Conservation (phyloP, 2,113 vertebrate species). For the Plectropomus leopardus region DNA sequence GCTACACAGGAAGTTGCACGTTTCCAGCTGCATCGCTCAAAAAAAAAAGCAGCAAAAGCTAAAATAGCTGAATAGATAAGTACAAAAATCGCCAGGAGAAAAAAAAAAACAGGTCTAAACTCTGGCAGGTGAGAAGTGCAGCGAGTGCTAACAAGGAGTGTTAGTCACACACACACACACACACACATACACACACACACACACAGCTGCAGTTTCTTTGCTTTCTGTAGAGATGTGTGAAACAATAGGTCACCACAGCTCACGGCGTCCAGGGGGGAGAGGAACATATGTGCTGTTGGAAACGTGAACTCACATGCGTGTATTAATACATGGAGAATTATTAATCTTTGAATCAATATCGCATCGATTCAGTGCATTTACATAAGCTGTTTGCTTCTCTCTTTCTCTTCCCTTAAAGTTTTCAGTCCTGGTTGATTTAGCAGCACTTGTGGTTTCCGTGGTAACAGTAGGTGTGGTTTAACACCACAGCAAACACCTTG, state of each 20-base stretch:
- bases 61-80: not conserved
- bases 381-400: not conserved
- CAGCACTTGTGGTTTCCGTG: not conserved
- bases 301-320: not conserved
- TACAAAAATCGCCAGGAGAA: not conserved
- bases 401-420: not conserved
- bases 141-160: not conserved
- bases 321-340: not conserved
- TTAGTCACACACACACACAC: not conserved
- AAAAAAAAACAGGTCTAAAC: not conserved
- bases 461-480: not conserved
- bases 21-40: constrained; percentile 48
- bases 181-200: constrained; percentile 11
- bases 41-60: not conserved
- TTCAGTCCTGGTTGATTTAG: not conserved
- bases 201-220: constrained; percentile 54
- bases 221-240: constrained; percentile 50
- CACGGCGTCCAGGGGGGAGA: constrained; percentile 28
- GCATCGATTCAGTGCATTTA: not conserved
- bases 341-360: not conserved
- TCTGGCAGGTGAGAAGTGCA: not conserved
- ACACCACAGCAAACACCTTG: not conserved
- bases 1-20: constrained; percentile 13
- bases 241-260: constrained; percentile 50
- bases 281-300: constrained; percentile 2